A percentile compares a stretch with the other conserved stretches of the same genome.
Conservation (phyloP, 2,888 invertebrate genomes). For the Loripinus fragilis region DNA sequence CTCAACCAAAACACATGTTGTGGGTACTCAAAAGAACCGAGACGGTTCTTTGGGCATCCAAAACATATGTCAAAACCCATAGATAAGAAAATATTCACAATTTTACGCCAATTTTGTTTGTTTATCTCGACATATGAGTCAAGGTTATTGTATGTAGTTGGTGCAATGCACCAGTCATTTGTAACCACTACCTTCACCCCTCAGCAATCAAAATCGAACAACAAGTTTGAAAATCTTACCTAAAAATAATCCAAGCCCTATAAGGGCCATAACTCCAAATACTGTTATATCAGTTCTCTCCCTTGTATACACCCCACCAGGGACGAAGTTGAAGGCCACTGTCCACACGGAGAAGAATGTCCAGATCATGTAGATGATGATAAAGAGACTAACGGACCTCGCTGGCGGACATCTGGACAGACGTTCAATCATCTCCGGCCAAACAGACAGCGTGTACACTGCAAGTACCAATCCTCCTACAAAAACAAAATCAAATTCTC, state of each 20-base stretch:
- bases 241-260: conserved; percentile 72
- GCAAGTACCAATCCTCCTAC: conserved; percentile 80
- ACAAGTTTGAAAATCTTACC: conserved; percentile 65
- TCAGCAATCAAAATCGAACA: too few species aligned
- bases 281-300: conserved; percentile 82
- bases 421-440: conserved; percentile 79
- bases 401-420: conserved; percentile 76
- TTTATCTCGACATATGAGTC: too few species aligned
- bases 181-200: too few species aligned
- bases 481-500: too few species aligned
- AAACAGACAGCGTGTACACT: conserved; percentile 79
- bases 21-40: too few species aligned
- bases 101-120: too few species aligned
- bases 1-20: too few species aligned
- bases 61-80: too few species aligned
- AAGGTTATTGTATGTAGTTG: too few species aligned
- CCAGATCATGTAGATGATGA: conserved; percentile 78
- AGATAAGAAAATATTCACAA: too few species aligned
- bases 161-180: too few species aligned
- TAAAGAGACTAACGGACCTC: conserved; percentile 73
- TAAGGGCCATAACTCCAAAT: conserved; percentile 70
- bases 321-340: conserved; percentile 84
- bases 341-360: conserved; percentile 83
- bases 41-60: too few species aligned
- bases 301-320: conserved; percentile 83